phyloP scores from a whole-genome alignment of 2,888 invertebrate species.

The Embidobia sp. region DNA sequence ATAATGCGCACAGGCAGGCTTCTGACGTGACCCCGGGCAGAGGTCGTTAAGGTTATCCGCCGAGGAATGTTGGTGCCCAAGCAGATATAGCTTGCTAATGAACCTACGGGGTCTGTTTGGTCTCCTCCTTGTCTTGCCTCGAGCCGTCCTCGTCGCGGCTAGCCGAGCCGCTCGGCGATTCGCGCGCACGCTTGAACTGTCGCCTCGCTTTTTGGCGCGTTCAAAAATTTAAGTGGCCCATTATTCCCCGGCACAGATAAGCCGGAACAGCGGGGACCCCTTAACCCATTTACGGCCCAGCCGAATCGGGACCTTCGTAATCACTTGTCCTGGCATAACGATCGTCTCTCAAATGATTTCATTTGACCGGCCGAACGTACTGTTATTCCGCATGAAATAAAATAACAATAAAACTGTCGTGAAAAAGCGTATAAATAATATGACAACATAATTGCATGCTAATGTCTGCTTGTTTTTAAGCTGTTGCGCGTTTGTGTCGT shows the following conservation, averaged over 20 bases:
- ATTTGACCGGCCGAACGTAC: constrained; percentile 35
- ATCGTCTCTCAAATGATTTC: constrained; percentile 50
- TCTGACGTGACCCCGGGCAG: constrained; percentile 68
- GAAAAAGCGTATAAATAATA: constrained; percentile 51
- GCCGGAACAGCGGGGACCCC: constrained; percentile 32
- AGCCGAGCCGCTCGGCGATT: constrained; percentile 15
- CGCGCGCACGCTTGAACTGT: constrained; percentile 45
- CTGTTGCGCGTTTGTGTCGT: constrained; percentile 3
- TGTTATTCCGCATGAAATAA: constrained; percentile 49
- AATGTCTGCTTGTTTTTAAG: constrained; percentile 51
- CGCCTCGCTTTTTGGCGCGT: constrained; percentile 45
- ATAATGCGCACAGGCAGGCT: constrained; percentile 68
- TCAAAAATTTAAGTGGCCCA: constrained; percentile 60
- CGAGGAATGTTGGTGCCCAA: constrained; percentile 76
- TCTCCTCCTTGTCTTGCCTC: constrained; percentile 45
- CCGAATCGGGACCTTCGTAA: too few species aligned
- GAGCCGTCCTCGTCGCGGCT: too few species aligned
- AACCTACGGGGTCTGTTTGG: constrained; percentile 69
- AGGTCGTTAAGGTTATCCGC: constrained; percentile 75
- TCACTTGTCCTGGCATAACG: constrained; percentile 7
- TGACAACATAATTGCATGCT: constrained; percentile 64
- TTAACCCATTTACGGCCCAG: constrained; percentile 52
- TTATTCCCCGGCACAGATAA: constrained; percentile 55
- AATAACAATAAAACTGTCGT: constrained; percentile 51
- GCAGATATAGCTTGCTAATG: constrained; percentile 76